A percentile compares a stretch with the other conserved stretches of the same genome.
phyloP scores from a whole-genome alignment of 2,113 vertebrate genomes.

The Callopanchax toddi region DNA sequence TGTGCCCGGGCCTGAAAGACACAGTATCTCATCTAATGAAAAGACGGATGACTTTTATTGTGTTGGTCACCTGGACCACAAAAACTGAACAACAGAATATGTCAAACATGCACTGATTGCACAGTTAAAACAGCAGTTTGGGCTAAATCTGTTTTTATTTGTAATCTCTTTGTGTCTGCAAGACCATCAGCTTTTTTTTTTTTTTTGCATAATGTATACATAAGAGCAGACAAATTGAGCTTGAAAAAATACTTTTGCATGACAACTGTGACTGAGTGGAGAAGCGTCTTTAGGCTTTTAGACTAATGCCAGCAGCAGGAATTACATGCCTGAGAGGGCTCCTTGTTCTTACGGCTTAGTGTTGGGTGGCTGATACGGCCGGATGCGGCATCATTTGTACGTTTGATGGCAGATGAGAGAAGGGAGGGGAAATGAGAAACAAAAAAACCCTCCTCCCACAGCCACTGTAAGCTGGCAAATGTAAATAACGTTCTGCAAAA shows the following conservation, averaged over 20 bases:
- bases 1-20: conserved; percentile 65
- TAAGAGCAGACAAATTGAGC: conserved; percentile 29
- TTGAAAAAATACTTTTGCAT: conserved; percentile 28
- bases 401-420: conserved; percentile 32
- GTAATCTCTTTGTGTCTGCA: background rate
- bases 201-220: conserved; percentile 2
- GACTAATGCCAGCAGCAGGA: conserved; percentile 31
- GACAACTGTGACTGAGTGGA: conserved; percentile 14
- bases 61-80: conserved; percentile 36
- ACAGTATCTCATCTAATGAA: conserved; percentile 61
- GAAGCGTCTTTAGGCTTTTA: conserved; percentile 11
- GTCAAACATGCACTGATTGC: conserved; percentile 7
- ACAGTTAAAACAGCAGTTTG: background rate
- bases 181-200: conserved; percentile 10
- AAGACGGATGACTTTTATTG: conserved; percentile 49
- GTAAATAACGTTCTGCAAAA: conserved; percentile 26
- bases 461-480: conserved; percentile 13
- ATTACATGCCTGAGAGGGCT: conserved; percentile 28
- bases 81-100: background rate
- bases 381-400: conserved; percentile 24
- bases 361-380: conserved; percentile 19
- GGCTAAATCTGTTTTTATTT: background rate
- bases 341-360: conserved; percentile 39
- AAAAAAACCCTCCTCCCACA: conserved; percentile 12
- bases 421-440: conserved; percentile 10